phyloP scores from a whole-genome alignment of 2,113 vertebrate species.

The Alligator mississippiensis region DNA sequence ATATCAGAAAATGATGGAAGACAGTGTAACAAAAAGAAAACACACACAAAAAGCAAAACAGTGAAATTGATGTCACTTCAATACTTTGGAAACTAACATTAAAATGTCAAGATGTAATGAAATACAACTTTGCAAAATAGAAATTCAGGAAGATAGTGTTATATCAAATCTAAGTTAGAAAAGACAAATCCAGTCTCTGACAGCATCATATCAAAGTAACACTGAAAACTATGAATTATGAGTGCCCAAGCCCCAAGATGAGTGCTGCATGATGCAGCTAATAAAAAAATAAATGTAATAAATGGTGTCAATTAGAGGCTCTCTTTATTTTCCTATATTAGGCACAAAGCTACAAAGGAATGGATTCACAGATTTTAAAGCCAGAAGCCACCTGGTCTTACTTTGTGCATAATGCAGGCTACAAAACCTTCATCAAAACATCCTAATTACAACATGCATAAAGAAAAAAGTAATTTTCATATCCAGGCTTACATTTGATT shows the following conservation, averaged over 20 bases:
- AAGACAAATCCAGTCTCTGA: not conserved
- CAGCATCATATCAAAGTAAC: not conserved
- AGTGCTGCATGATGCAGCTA: not conserved
- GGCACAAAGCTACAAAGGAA: not conserved
- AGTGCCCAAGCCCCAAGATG: not conserved
- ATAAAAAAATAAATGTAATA: slow-evolving; percentile 5
- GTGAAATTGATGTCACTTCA: not conserved
- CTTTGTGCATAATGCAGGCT: not conserved
- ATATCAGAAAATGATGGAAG: not conserved
- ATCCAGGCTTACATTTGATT: rapidly evolving
- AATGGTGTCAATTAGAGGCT: not conserved
- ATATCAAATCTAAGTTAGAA: not conserved
- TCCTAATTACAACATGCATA: rapidly evolving
- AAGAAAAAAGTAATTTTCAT: not conserved
- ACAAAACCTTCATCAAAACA: not conserved
- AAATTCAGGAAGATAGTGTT: not conserved
- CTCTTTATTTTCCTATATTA: not conserved
- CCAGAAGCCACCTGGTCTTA: not conserved
- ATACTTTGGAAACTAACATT: not conserved
- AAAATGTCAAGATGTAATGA: slow-evolving; percentile 23
- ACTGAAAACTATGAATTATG: not conserved
- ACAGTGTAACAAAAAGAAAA: slow-evolving; percentile 1
- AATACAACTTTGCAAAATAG: not conserved
- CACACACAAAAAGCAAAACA: not conserved
- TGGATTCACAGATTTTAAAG: not conserved